These are phyloP conservation scores for Leptopilina clavipes DNA, from an alignment of 1,140 invertebrate species.

Conservation along the genomic window DNA sequence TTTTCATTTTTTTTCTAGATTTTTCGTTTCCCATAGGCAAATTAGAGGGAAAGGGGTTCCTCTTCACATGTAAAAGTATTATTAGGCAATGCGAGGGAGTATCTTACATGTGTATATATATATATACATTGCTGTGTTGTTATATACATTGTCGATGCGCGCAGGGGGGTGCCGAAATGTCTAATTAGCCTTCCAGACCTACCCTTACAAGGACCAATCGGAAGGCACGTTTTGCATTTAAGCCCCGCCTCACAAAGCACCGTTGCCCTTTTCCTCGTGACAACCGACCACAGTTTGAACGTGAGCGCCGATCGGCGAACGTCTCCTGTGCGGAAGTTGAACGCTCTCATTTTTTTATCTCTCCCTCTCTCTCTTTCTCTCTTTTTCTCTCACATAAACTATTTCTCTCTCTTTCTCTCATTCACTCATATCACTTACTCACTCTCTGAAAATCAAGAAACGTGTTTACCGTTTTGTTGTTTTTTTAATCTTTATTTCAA, in stretches of 20 bases:
- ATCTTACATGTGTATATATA: slow-evolving; percentile 6
- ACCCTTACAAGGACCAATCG: slow-evolving; percentile 59
- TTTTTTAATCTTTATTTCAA: too few species aligned
- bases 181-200: slow-evolving; percentile 67
- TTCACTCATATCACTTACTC: too few species aligned
- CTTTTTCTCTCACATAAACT: too few species aligned
- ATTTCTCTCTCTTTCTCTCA: background rate
- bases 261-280: slow-evolving; percentile 73
- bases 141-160: slow-evolving; percentile 46
- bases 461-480: slow-evolving; percentile 1
- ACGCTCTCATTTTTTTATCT: slow-evolving; percentile 32
- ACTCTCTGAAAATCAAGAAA: background rate
- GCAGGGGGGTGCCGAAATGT: slow-evolving; percentile 69
- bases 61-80: slow-evolving; percentile 2
- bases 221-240: slow-evolving; percentile 37
- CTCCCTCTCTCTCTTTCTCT: background rate
- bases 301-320: slow-evolving; percentile 66
- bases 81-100: slow-evolving; percentile 28
- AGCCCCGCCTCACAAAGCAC: slow-evolving; percentile 61
- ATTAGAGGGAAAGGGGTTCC: slow-evolving; percentile 1
- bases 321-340: slow-evolving; percentile 50
- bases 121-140: background rate
- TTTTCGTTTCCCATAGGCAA: slow-evolving; percentile 11
- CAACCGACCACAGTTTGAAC: slow-evolving; percentile 70
- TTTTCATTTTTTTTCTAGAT: too few species aligned